These are phyloP conservation scores for Trachelus tabidus DNA, from an alignment of 2,888 invertebrate genomes.

Conservation along the genomic window DNA sequence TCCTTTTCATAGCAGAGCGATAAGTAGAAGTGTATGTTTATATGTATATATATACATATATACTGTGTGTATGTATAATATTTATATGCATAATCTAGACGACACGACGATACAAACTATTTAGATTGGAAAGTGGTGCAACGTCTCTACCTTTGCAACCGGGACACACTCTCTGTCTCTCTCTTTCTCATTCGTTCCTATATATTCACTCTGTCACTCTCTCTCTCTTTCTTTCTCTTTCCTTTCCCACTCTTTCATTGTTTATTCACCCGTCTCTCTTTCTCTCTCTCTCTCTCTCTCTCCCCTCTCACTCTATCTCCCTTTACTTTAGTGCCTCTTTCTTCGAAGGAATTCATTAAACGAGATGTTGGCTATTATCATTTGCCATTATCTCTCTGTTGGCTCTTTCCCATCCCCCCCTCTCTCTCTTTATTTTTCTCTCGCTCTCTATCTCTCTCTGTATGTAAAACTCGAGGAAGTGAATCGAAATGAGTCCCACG, in stretches of 20 bases:
- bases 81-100: slow-evolving; percentile 1
- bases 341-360: neutral
- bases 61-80: neutral
- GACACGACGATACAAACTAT: slow-evolving; percentile 5
- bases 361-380: neutral
- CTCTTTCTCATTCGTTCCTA: neutral
- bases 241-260: neutral
- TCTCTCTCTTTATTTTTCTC: neutral
- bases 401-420: neutral
- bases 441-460: neutral
- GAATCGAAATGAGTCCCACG: neutral
- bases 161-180: neutral
- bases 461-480: neutral
- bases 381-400: neutral
- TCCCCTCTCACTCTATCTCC: too few species aligned
- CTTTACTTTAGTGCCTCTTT: neutral
- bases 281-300: neutral
- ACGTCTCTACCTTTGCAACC: slow-evolving; percentile 3
- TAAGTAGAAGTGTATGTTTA: neutral
- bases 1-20: neutral
- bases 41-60: slow-evolving; percentile 2
- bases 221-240: neutral
- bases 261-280: neutral
- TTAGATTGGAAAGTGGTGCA: slow-evolving; percentile 6
- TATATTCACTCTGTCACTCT: neutral